Percentiles rank a stretch among this genome's conserved stretches.
Conservation (phyloP, 2,113 vertebrate species). For the Pomatostomus ruficeps region DNA sequence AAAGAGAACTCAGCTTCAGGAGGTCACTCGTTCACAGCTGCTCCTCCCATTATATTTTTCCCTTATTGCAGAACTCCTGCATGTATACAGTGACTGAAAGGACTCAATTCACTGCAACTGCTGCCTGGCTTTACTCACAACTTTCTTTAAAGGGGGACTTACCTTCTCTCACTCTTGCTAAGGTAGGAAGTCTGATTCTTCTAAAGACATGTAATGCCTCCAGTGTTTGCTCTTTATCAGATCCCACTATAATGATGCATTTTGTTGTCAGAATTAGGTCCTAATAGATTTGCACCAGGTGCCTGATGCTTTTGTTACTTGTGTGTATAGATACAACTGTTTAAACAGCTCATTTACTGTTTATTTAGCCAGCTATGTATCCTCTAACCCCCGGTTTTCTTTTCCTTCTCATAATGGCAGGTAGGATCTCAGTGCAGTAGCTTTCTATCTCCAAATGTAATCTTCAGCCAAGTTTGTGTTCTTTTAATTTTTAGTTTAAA, state of each 20-base stretch:
- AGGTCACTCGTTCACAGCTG: slow-evolving; percentile 85
- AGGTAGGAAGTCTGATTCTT: slow-evolving; percentile 90
- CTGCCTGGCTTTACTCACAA: slow-evolving; percentile 75
- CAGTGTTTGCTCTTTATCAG: slow-evolving; percentile 74
- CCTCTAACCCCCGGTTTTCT: not conserved
- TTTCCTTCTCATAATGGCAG: slow-evolving; percentile 42
- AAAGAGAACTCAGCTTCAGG: slow-evolving; percentile 87
- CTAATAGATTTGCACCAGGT: slow-evolving; percentile 66
- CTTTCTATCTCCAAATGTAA: slow-evolving; percentile 42
- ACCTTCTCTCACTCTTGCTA: slow-evolving; percentile 77
- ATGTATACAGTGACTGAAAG: slow-evolving; percentile 77
- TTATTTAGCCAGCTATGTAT: slow-evolving; percentile 43
- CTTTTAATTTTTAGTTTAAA: slow-evolving; percentile 28
- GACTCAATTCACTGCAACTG: slow-evolving; percentile 82
- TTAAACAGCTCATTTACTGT: slow-evolving; percentile 61
- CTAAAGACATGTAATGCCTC: slow-evolving; percentile 74
- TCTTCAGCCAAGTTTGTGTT: slow-evolving; percentile 42
- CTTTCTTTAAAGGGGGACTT: slow-evolving; percentile 78
- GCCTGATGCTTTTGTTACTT: slow-evolving; percentile 69
- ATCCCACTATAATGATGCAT: slow-evolving; percentile 72
- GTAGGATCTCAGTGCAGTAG: slow-evolving; percentile 32
- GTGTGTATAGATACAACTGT: slow-evolving; percentile 63
- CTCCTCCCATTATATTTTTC: slow-evolving; percentile 78
- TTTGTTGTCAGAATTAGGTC: slow-evolving; percentile 67
- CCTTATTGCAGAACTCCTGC: slow-evolving; percentile 77